phyloP scores from a whole-genome alignment of 2,888 invertebrate genomes.

The Leuctra nigra region DNA sequence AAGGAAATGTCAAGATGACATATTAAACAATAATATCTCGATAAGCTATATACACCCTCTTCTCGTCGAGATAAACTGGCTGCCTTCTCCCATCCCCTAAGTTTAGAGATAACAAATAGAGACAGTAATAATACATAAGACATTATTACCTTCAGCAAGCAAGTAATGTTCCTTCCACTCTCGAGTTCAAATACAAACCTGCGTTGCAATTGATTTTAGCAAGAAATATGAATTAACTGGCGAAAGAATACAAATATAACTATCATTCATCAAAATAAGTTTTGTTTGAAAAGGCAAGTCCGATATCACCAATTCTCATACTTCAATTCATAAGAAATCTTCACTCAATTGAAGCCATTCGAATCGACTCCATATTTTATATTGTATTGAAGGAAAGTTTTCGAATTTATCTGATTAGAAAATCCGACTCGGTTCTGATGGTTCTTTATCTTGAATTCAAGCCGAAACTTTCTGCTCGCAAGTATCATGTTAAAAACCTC shows the following conservation, averaged over 20 bases:
- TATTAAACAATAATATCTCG: slow-evolving; percentile 19
- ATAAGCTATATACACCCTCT: slow-evolving; percentile 7
- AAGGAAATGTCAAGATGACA: slow-evolving; percentile 19
- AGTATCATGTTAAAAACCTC: slow-evolving; percentile 7
- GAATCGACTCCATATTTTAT: slow-evolving; percentile 11
- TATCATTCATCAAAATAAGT: too few relatives aligned
- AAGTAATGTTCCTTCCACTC: too few relatives aligned
- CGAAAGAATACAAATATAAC: too few relatives aligned
- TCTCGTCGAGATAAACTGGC: slow-evolving; percentile 9
- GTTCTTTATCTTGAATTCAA: slow-evolving; percentile 14
- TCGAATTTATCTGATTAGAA: slow-evolving; percentile 15
- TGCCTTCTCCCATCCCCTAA: slow-evolving; percentile 27
- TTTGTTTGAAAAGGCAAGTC: too few relatives aligned
- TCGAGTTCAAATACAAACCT: too few relatives aligned
- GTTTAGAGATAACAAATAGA: slow-evolving; percentile 15
- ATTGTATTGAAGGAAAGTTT: slow-evolving; percentile 13
- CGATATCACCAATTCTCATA: too few relatives aligned
- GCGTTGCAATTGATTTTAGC: too few relatives aligned
- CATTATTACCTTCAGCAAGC: too few relatives aligned
- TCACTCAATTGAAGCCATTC: slow-evolving; percentile 10
- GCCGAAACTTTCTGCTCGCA: slow-evolving; percentile 5
- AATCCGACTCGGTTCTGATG: slow-evolving; percentile 12
- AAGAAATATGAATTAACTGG: too few relatives aligned
- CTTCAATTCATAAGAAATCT: not conserved
- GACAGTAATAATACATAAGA: slow-evolving; percentile 6